A percentile compares a stretch with the other conserved stretches of the same genome.
Evolutionary conservation across 2,113 vertebrate species (phyloP).

Genomic region (Meleagris gallopavo): DNA sequence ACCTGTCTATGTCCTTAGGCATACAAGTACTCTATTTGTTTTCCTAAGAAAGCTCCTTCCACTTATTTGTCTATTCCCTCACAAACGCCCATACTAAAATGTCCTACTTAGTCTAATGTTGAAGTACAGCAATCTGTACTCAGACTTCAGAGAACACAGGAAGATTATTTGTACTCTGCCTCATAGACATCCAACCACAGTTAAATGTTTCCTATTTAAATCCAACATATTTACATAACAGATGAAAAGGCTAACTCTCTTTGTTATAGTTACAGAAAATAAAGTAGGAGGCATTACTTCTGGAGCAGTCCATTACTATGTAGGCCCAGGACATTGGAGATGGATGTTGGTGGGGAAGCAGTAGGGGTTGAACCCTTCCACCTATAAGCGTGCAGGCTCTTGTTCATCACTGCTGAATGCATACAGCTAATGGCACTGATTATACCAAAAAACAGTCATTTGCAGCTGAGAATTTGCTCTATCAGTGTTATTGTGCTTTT

Average conservation of each 20-base stretch:
- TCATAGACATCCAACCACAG: neutral
- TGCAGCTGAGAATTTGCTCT: too few relatives aligned
- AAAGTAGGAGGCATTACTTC: too few relatives aligned
- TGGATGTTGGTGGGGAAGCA: too few relatives aligned
- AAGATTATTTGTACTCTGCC: neutral
- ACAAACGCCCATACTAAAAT: neutral
- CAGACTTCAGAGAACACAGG: neutral
- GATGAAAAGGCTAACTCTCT: neutral
- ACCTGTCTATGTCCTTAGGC: neutral
- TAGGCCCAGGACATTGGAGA: too few relatives aligned
- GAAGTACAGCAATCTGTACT: neutral
- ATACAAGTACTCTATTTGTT: neutral
- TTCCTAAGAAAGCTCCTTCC: neutral
- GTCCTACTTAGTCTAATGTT: neutral
- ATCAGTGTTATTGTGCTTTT: too few relatives aligned
- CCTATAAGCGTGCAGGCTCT: too few relatives aligned
- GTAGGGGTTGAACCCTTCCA: too few relatives aligned
- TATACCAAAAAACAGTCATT: too few relatives aligned
- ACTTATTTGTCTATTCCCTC: neutral
- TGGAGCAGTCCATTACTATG: too few relatives aligned
- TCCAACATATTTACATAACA: accelerated
- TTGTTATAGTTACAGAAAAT: neutral
- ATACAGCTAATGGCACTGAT: too few relatives aligned
- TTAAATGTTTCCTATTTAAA: neutral
- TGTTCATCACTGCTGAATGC: too few relatives aligned